These are phyloP conservation scores for Alethe diademata DNA, from an alignment of 2,113 vertebrate genomes.

Conservation along the genomic window DNA sequence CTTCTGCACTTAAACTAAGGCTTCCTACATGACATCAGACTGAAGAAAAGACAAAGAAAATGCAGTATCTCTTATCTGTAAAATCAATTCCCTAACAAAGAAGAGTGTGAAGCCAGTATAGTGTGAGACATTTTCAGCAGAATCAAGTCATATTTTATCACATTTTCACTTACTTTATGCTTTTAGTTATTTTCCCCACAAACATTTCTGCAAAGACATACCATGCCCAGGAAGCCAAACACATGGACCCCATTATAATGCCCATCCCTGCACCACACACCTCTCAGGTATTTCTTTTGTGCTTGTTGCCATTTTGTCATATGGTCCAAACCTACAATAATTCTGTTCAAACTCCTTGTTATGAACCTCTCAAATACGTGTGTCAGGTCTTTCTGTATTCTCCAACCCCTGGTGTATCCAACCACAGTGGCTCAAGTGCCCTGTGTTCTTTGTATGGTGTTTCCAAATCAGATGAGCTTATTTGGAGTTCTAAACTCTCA, in stretches of 20 bases:
- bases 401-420: rapidly evolving
- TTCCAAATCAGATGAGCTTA: neutral
- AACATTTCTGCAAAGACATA: neutral
- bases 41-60: neutral
- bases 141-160: neutral
- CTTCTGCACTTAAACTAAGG: neutral
- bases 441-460: neutral
- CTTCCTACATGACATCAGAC: neutral
- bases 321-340: neutral
- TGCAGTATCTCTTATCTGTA: neutral
- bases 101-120: neutral
- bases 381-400: neutral
- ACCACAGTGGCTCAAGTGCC: rapidly evolving
- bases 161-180: neutral
- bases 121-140: neutral
- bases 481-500: neutral
- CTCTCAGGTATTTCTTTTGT: neutral
- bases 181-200: neutral
- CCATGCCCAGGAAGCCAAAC: neutral
- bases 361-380: neutral
- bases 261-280: rapidly evolving
- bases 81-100: neutral
- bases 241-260: neutral
- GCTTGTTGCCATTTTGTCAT: neutral
- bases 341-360: neutral